Evolutionary conservation across 2,113 vertebrate species (phyloP), one percentile per base, ranked within the genome.

Genomic region (Halcyon senegalensis): DNA sequence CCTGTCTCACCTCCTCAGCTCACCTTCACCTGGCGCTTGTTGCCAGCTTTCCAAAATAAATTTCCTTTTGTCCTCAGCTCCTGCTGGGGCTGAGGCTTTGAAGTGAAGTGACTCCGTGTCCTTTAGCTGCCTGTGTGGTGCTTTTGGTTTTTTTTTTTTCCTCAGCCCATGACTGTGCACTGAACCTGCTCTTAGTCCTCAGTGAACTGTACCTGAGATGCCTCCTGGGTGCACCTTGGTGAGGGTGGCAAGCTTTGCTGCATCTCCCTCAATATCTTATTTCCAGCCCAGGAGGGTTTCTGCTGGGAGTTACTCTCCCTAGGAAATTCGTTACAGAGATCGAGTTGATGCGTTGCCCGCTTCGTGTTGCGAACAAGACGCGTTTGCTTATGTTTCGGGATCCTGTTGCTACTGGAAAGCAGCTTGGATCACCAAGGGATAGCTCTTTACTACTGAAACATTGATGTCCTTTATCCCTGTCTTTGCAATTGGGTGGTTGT

Each of bases 331-430:
- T 80, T 44, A 53, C 39, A 74, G 59, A 60, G 33, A 41, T 67
- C 1, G 5, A 59, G 51, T 14, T 44, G 59, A 46, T 78, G 76
- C 33, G 53, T 91, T 4, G 4, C 48, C 51, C 3, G 1, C 51
- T 84, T 51, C 31, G 24, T 2, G 5, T 48, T 48, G 74, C 0
- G 0, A 77, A n/a, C 55, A 77, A 4, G 55, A 35, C 11, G 6
- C 43, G 43, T 70, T 91, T 81, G 37, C 72, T 80, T 9, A 5
- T 51, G 68, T 84, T 90, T 92, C 15, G 11, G 41, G 73, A 81
- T 87, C 73, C 53, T 84, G 27, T 68, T 87, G 84, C 89, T 90
- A 8, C 51, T 78, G 56, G 31, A 79, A 85, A 68, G 48, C 59
- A 53, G 10, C 55, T 76, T 64, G 72, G 67, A 19, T 69, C 4